Conservation (phyloP, 1,140 invertebrate genomes). For the Octopus bimaculoides region DNA sequence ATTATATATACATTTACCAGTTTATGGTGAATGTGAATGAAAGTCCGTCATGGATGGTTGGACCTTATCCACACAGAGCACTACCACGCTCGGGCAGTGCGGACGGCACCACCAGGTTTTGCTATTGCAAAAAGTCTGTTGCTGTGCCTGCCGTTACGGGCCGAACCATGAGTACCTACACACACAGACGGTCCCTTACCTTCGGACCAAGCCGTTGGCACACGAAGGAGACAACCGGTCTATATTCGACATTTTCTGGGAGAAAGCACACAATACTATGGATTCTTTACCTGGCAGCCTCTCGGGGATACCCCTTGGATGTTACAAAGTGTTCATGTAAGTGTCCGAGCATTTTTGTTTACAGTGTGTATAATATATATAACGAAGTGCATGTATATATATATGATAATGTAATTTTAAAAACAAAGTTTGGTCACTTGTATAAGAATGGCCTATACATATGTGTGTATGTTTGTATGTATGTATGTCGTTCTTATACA, state of each 20-base stretch:
- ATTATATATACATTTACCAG: too few species aligned
- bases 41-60: neutral
- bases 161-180: neutral
- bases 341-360: neutral
- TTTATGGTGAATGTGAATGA: too few species aligned
- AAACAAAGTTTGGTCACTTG: too few species aligned
- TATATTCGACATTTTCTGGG: neutral
- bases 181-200: neutral
- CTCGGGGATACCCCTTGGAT: neutral
- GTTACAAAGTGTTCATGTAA: slow-evolving; percentile 8
- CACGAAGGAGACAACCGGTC: neutral
- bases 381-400: too few species aligned
- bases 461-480: too few species aligned
- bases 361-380: too few species aligned
- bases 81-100: neutral
- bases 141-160: neutral
- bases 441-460: too few species aligned
- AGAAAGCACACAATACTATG: slow-evolving; percentile 6
- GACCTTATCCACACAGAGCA: neutral
- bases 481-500: too few species aligned
- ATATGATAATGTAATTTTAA: too few species aligned
- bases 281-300: neutral
- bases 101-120: neutral
- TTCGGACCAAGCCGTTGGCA: neutral
- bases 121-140: neutral